phyloP scores from a whole-genome alignment of 2,797 vertebrate species.

The Paedocypris micromegethes region DNA sequence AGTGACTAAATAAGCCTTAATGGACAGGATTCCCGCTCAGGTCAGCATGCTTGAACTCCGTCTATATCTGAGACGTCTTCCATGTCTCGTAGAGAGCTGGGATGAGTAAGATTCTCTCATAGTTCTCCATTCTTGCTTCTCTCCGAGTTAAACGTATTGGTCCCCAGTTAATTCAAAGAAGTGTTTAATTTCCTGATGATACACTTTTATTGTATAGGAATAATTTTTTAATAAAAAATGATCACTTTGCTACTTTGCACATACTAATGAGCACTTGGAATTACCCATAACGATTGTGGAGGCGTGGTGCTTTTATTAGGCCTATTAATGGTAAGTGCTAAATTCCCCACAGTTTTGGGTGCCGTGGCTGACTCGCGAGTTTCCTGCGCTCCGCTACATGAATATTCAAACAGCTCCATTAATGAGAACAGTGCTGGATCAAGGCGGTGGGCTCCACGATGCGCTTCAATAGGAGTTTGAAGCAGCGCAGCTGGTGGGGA shows the following conservation, averaged over 20 bases:
- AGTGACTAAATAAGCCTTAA: slow-evolving; percentile 17
- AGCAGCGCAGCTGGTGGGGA: slow-evolving; percentile 44
- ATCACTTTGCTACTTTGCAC: slow-evolving; percentile 38
- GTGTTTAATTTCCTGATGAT: slow-evolving; percentile 15
- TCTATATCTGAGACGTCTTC: slow-evolving; percentile 17
- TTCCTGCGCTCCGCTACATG: slow-evolving; percentile 42
- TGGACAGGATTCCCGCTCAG: background rate
- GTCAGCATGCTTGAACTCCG: slow-evolving; percentile 7
- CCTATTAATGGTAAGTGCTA: slow-evolving; percentile 50
- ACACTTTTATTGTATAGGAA: slow-evolving; percentile 26
- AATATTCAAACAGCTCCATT: slow-evolving; percentile 49
- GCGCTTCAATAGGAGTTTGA: slow-evolving; percentile 39
- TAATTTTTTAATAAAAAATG: slow-evolving; percentile 44
- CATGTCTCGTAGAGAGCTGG: background rate
- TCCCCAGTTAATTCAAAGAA: background rate
- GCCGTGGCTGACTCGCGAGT: slow-evolving; percentile 39
- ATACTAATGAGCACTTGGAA: slow-evolving; percentile 47
- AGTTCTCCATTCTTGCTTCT: background rate
- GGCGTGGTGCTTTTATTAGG: slow-evolving; percentile 51
- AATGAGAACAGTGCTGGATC: slow-evolving; percentile 47
- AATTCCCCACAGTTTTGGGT: slow-evolving; percentile 52
- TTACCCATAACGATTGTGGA: slow-evolving; percentile 48
- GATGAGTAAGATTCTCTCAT: too few relatives aligned
- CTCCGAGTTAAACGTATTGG: slow-evolving; percentile 1
- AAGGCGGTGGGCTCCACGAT: slow-evolving; percentile 40